These are phyloP conservation scores for Hippopotamyrus pictus DNA, from an alignment of 2,797 vertebrate species.

Conservation along the genomic window DNA sequence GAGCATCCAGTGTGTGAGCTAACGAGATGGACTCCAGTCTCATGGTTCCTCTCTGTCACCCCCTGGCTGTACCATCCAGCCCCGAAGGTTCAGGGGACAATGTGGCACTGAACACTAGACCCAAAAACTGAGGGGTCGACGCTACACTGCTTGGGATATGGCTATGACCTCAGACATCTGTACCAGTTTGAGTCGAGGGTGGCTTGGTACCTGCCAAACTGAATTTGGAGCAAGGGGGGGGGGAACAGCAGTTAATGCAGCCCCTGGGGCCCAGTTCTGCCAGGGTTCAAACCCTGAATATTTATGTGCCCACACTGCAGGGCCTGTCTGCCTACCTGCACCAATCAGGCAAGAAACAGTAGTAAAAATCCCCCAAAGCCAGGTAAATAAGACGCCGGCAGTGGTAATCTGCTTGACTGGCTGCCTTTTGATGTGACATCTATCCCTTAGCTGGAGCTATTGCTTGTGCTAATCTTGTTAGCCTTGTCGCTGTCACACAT, in stretches of 20 bases:
- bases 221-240: not conserved
- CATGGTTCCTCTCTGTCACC: not conserved
- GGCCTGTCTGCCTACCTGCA: conserved; percentile 25
- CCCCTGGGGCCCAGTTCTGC: not conserved
- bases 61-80: not conserved
- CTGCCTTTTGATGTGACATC: conserved; percentile 47
- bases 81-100: not conserved
- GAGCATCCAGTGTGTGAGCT: not conserved
- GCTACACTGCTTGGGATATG: not conserved
- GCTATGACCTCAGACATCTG: not conserved
- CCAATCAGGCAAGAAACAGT: conserved; percentile 36
- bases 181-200: not conserved
- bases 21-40: not conserved
- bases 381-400: conserved; percentile 40
- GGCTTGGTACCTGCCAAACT: not conserved
- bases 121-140: not conserved
- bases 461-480: conserved; percentile 47
- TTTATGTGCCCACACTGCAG: not conserved
- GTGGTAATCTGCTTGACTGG: conserved; percentile 50
- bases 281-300: conserved; percentile 26
- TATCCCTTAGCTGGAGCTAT: conserved; percentile 35
- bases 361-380: conserved; percentile 36
- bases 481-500: conserved; percentile 15
- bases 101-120: not conserved
- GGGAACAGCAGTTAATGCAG: not conserved